Evolutionary conservation across 2,113 vertebrate genomes (phyloP).

Genomic region (Bungarus multicinctus): DNA sequence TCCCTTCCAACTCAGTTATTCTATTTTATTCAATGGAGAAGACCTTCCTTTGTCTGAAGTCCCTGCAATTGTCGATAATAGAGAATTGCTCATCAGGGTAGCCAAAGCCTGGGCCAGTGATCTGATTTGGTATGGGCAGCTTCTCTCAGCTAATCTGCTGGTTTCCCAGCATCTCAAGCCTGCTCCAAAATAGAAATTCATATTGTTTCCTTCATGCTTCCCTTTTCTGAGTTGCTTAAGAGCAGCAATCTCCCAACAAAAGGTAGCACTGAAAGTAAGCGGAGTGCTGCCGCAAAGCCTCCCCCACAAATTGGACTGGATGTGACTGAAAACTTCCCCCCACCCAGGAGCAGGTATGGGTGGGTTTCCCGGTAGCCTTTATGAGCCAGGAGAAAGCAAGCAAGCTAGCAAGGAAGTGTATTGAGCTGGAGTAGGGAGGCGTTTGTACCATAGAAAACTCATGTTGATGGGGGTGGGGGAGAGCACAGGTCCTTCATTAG

Average conservation of each 20-base stretch:
- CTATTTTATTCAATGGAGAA: background rate
- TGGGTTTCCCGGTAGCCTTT: conserved; percentile 26
- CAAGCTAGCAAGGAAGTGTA: background rate
- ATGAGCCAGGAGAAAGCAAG: conserved; percentile 4
- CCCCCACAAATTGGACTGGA: background rate
- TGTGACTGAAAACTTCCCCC: background rate
- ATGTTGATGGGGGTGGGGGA: background rate
- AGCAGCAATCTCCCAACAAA: background rate
- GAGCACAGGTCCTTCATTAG: conserved; percentile 10
- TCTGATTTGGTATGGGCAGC: background rate
- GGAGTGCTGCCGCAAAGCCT: background rate
- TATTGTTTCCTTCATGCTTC: background rate
- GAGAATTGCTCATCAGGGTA: background rate
- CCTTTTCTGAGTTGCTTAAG: background rate
- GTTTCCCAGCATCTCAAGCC: background rate
- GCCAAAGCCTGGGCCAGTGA: background rate
- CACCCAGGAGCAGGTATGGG: background rate
- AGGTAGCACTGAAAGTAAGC: background rate
- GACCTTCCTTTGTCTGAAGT: background rate
- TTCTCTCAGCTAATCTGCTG: background rate
- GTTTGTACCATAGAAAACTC: background rate
- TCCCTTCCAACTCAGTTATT: too few species aligned
- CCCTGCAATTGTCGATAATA: background rate
- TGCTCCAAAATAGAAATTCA: background rate
- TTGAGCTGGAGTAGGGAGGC: background rate